phyloP scores from a whole-genome alignment of 2,113 vertebrate species.

The Apteryx owenii region DNA sequence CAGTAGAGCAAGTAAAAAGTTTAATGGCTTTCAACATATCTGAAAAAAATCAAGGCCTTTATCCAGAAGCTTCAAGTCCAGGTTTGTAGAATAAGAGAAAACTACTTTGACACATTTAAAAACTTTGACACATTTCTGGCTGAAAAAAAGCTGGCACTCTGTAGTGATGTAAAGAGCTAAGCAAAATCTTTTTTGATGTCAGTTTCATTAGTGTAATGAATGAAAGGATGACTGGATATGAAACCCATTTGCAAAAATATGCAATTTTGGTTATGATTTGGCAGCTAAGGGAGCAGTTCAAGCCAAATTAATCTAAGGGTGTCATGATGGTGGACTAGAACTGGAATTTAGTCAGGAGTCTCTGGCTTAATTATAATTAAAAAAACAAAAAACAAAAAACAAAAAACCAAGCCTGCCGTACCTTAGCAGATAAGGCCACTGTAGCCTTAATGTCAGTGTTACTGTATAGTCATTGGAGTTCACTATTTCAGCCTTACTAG shows the following conservation, averaged over 20 bases:
- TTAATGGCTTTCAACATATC: neutral
- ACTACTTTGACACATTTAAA: neutral
- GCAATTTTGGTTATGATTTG: neutral
- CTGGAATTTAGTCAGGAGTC: neutral
- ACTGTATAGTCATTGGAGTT: neutral
- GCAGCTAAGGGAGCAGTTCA: neutral
- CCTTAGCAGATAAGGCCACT: neutral
- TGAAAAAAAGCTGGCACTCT: neutral
- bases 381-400: neutral
- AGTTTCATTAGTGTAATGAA: neutral
- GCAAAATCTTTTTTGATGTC: neutral
- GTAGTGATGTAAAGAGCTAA: neutral
- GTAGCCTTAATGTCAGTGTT: neutral
- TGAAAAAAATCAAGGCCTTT: neutral
- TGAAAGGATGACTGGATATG: neutral
- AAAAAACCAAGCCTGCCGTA: neutral
- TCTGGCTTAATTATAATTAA: neutral
- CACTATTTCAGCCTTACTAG: neutral
- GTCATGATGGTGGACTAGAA: neutral
- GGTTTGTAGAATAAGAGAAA: neutral
- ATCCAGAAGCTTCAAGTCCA: neutral
- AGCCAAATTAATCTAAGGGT: neutral
- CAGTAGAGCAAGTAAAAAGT: neutral
- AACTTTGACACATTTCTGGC: neutral
- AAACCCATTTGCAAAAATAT: neutral